Evolutionary conservation across 2,888 invertebrate genomes (phyloP), one percentile per base, ranked within the genome.

Genomic region (Zeuzera pyrina): DNA sequence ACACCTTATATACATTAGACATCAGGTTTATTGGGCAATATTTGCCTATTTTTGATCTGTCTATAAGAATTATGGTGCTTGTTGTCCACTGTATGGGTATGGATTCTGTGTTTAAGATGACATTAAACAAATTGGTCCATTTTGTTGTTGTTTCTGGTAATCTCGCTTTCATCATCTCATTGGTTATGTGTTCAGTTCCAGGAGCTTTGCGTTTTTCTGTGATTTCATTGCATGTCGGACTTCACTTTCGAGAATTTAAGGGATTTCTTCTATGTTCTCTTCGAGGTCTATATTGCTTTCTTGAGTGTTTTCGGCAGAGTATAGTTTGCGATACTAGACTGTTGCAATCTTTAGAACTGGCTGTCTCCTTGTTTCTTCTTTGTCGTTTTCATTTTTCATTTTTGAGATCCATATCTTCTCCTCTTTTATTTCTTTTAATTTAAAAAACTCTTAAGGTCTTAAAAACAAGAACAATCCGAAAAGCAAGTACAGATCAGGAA

Each of bases 1-100:
- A n/a, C n/a, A n/a, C n/a, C n/a, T n/a, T n/a, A n/a, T n/a, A n/a
- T n/a, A 30, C 3, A 24, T 32, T 36, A 3, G 33, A 28, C 28
- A 34, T 34, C 3, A 34, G 24, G 29, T 32, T 38, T 25, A 34
- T 31, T n/a, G 31, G 34, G 27, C 31, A 19, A 15, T 37, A 33
- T 11, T 33, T 36, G 3, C 24, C 25, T 19, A 37, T 31, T 12
- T 34, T 31, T 5, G 29, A 16, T 29, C 28, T 29, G 2, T 19
- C 6, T n/a, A 46, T 11, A 5, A 43, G 11, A 3, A 39, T 32
- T 7, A 43, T 41, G 2, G 36, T 39, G 1, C 41, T 35, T 16
- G 31, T n/a, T 2, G 35, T 36, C 47, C 42, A 45, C 33, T 45
- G 38, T 4, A 4, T 11, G 12, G 41, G 39, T n/a, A 41, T 39